These are phyloP conservation scores for Automeris io DNA, from an alignment of 2,888 invertebrate species.

Conservation along the genomic window DNA sequence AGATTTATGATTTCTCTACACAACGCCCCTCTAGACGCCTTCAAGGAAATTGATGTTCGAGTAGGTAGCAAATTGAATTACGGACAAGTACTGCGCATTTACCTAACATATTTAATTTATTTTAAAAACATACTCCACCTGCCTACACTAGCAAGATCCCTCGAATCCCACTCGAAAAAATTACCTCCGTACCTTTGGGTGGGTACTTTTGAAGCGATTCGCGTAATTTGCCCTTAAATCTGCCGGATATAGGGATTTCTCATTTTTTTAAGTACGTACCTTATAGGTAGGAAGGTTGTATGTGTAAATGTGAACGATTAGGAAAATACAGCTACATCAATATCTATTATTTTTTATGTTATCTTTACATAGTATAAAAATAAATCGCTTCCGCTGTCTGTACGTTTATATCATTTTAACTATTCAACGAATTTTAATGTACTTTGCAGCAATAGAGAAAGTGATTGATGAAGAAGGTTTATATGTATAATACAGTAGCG, in stretches of 20 bases:
- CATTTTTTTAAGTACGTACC: constrained; percentile 8
- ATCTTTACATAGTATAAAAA: too few relatives aligned
- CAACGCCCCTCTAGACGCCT: not conserved
- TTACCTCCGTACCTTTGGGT: constrained; percentile 26
- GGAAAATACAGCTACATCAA: too few relatives aligned
- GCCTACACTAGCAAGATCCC: constrained; percentile 12
- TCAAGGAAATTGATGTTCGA: constrained; percentile 14
- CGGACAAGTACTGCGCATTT: constrained; percentile 10
- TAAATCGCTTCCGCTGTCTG: too few relatives aligned
- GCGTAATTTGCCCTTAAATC: constrained; percentile 16
- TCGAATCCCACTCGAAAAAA: constrained; percentile 34
- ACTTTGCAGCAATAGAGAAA: too few relatives aligned
- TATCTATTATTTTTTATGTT: too few relatives aligned
- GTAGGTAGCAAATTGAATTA: constrained; percentile 19
- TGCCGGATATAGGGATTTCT: constrained; percentile 6
- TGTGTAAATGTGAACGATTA: too few relatives aligned
- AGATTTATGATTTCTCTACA: constrained; percentile 8
- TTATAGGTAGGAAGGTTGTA: too few relatives aligned
- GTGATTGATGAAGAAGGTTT: too few relatives aligned
- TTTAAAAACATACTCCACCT: constrained; percentile 17
- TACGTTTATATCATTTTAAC: too few relatives aligned
- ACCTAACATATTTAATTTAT: constrained; percentile 12
- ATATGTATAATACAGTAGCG: too few relatives aligned
- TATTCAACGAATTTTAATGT: too few relatives aligned
- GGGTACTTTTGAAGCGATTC: constrained; percentile 18